Base-by-base conservation (phyloP, 2,113 vertebrate species). In the Crotalus horridus region DNA sequence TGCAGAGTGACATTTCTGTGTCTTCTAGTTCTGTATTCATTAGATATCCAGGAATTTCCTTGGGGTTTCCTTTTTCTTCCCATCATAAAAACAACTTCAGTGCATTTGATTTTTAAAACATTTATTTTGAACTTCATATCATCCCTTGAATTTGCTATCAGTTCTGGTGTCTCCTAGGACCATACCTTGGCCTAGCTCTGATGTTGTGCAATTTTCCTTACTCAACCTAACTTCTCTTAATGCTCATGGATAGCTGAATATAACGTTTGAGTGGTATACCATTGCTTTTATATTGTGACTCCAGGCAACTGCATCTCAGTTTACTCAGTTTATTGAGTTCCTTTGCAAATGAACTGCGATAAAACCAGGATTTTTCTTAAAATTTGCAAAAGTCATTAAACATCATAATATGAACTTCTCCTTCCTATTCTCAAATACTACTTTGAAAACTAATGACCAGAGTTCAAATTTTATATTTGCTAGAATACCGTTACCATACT, bases 241-340 rank as follows among this genome's bases (percentile, higher is more conserved):
- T 43, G 74, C 33, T 43, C 1, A 1, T 43, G 20, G 74, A 43
- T 43, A 43, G 7, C 74, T 81, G 33, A 39, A 6, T 81, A 81
- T 39, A 39, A 81, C 1, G 17, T 33, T 81, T 0, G 15, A 81
- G 17, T 81, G 33, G 33, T 81, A 43, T 43, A 21, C 74, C 33
- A 21, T 17, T 81, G 33, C 33, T 81, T 43, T 81, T 9, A 21
- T 81, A 81, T 81, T 43, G 74, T 10, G 33, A 81, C 74, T 81
- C 33, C 33, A 81, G 33, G 7, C 33, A 81, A 81, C 17, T 81
- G 21, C 7, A 8, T 33, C 15, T 69, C 48, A 51, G 8, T 56
- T 93, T 94, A 55, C 91, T 92, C 20, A 85, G 90, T 87, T 74
- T 87, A 94, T 95, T 93, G 87, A 93, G 92, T 94, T 54, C 88